These are phyloP conservation scores for Akabosia matsudoensis DNA, from an alignment of 1,140 invertebrate genomes.

Conservation along the genomic window DNA sequence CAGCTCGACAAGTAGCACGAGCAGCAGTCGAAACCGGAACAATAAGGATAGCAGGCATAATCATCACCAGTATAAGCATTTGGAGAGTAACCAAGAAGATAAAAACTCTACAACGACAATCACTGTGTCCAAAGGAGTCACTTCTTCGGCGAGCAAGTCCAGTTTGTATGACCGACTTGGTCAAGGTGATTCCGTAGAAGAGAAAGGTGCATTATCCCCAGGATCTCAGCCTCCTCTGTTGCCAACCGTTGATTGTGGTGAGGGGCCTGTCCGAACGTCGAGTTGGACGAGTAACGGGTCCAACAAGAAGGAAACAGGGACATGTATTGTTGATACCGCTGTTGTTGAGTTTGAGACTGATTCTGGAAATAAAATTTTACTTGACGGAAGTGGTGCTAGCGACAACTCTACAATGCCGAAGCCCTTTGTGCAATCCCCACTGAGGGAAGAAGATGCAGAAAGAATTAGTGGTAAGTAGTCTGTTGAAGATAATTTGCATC, in stretches of 20 bases:
- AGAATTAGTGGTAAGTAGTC: slow-evolving; percentile 38
- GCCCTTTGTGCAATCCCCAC: slow-evolving; percentile 34
- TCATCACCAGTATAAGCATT: background rate
- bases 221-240: background rate
- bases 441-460: slow-evolving; percentile 41
- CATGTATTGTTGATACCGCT: too few species aligned
- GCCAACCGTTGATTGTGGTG: slow-evolving; percentile 7
- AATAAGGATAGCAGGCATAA: background rate
- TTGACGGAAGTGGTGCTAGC: background rate
- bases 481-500: background rate
- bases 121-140: slow-evolving; percentile 13
- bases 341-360: too few species aligned
- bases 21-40: background rate
- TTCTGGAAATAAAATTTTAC: background rate
- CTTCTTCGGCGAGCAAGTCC: background rate
- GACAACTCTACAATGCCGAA: slow-evolving; percentile 27
- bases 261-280: background rate
- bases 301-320: background rate
- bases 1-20: background rate
- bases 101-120: background rate
- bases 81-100: background rate
- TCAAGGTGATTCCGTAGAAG: background rate
- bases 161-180: background rate
- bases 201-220: background rate
- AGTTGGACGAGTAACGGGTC: background rate